phyloP scores from a whole-genome alignment of 2,888 invertebrate species.

The Balanococcus diminutus region DNA sequence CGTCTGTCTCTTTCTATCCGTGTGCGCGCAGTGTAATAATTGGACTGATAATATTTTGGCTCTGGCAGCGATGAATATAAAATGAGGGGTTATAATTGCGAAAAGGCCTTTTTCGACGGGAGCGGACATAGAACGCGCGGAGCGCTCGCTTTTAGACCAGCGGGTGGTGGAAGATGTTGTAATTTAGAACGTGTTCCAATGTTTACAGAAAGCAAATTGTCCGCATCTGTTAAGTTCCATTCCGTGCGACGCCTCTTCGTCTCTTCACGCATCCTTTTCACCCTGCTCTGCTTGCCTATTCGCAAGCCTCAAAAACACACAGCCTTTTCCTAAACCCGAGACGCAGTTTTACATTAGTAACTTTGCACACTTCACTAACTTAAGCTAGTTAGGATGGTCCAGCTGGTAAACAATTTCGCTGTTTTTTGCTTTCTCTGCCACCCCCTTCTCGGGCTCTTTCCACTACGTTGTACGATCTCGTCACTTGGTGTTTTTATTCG shows the following conservation, averaged over 20 bases:
- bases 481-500: neutral
- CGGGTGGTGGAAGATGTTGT: slow-evolving; percentile 45
- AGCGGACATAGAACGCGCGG: neutral
- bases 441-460: neutral
- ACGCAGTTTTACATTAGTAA: slow-evolving; percentile 54
- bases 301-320: neutral
- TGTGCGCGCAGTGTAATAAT: neutral
- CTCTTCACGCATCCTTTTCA: neutral
- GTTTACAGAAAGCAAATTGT: slow-evolving; percentile 58
- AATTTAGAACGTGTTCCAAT: slow-evolving; percentile 57
- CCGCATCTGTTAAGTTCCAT: slow-evolving; percentile 57
- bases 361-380: slow-evolving; percentile 55
- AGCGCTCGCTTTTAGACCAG: neutral
- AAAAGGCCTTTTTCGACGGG: slow-evolving; percentile 51
- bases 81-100: slow-evolving; percentile 55
- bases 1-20: neutral
- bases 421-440: neutral
- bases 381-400: slow-evolving; percentile 55
- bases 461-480: neutral
- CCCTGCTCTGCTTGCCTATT: neutral
- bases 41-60: slow-evolving; percentile 52
- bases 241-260: slow-evolving; percentile 23
- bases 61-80: slow-evolving; percentile 53
- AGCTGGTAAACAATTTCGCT: slow-evolving; percentile 50
- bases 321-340: slow-evolving; percentile 2